Conservation (phyloP, 2,797 vertebrate species). For the Mormyrops attenuatus region DNA sequence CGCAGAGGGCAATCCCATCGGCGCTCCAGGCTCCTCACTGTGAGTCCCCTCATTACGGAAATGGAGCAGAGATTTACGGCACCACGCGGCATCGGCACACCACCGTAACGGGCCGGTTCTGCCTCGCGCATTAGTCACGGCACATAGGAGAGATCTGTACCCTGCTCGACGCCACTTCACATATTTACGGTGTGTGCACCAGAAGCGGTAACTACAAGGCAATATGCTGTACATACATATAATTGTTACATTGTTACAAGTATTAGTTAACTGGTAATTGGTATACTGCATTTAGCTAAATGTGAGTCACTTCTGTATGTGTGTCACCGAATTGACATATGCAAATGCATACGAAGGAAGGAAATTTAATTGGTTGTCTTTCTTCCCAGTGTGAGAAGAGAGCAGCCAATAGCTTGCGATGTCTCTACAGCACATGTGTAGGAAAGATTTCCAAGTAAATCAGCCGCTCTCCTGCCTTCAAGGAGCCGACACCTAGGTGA, state of each 20-base stretch:
- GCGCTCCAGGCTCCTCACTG: not conserved
- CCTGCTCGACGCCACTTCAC: constrained; percentile 25
- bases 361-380: not conserved
- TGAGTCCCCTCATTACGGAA: constrained; percentile 29
- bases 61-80: constrained; percentile 30
- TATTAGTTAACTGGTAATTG: not conserved
- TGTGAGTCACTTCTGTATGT: not conserved
- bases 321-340: not conserved
- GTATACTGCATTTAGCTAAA: not conserved
- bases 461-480: not conserved
- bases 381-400: not conserved
- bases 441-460: not conserved
- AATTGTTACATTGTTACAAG: not conserved
- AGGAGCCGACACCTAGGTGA: not conserved
- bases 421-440: not conserved
- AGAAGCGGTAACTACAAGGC: not conserved
- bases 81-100: not conserved
- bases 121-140: constrained; percentile 10
- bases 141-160: constrained; percentile 18
- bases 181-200: constrained; percentile 28
- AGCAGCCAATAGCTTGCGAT: not conserved
- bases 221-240: not conserved
- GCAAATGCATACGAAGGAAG: not conserved
- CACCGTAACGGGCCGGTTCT: not conserved
- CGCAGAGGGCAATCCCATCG: not conserved